These are phyloP conservation scores for Drosophila kanekoi DNA, from an alignment of 2,888 invertebrate genomes.

Conservation along the genomic window DNA sequence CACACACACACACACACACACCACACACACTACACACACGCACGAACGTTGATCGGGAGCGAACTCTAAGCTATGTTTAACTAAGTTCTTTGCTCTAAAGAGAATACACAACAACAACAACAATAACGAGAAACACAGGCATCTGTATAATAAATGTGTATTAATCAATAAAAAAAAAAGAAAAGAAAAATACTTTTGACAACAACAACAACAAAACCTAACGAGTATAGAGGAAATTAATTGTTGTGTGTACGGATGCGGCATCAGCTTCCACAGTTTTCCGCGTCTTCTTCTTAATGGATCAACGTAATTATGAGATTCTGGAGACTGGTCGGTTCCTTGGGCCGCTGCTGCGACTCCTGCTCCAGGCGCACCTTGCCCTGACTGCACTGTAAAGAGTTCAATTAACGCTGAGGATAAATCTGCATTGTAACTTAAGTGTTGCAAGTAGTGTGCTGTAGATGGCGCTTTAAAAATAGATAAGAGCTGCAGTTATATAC, in stretches of 20 bases:
- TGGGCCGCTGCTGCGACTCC: not conserved
- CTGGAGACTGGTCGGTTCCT: not conserved
- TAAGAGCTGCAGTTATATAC: too few relatives aligned
- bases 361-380: conserved; percentile 21
- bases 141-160: conserved; percentile 43
- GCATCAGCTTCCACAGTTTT: not conserved
- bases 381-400: conserved; percentile 21
- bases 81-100: conserved; percentile 26
- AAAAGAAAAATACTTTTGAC: conserved; percentile 9
- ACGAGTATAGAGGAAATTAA: too few relatives aligned
- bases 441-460: not conserved
- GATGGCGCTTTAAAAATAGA: too few relatives aligned
- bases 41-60: conserved; percentile 1
- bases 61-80: conserved; percentile 8
- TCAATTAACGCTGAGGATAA: not conserved
- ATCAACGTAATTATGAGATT: conserved; percentile 10
- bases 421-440: not conserved
- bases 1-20: conserved; percentile 21
- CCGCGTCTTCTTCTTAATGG: not conserved
- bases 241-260: too few relatives aligned
- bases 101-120: conserved; percentile 18
- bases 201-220: not conserved
- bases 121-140: conserved; percentile 7
- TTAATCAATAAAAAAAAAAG: conserved; percentile 40
- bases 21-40: conserved; percentile 7